Conservation (phyloP, 1,140 invertebrate genomes). For the Rhizoglyphus robini region DNA sequence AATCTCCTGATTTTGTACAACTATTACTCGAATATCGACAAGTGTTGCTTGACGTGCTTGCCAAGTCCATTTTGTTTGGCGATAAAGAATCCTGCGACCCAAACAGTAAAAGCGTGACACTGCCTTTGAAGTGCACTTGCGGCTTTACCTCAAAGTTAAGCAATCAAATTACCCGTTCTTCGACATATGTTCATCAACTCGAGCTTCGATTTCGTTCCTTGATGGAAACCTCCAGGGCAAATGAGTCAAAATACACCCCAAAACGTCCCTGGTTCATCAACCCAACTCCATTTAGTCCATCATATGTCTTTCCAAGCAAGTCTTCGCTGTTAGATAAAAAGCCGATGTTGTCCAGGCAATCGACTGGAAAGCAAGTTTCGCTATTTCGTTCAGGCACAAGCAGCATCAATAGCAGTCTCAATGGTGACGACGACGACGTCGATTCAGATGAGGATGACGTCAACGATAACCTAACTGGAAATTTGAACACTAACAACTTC, state of each 20-base stretch:
- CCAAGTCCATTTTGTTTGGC: neutral
- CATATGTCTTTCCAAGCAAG: neutral
- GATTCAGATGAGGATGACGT: neutral
- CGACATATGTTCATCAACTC: conserved; percentile 28
- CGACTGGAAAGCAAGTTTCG: neutral
- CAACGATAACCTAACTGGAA: neutral
- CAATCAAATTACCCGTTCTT: conserved; percentile 11
- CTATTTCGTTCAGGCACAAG: conserved; percentile 4
- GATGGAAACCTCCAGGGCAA: neutral
- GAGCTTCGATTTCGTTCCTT: conserved; percentile 27
- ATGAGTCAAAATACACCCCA: conserved; percentile 6
- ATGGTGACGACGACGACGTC: conserved; percentile 7
- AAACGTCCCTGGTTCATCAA: conserved; percentile 14
- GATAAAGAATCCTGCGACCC: neutral
- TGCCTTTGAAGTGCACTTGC: neutral
- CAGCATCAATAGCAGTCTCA: conserved; percentile 13
- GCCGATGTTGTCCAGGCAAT: neutral
- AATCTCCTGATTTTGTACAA: conserved; percentile 1
- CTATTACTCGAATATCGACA: conserved; percentile 13
- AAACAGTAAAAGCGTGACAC: neutral
- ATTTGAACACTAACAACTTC: neutral
- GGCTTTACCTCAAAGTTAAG: conserved; percentile 3
- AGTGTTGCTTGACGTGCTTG: conserved; percentile 7
- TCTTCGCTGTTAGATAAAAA: conserved; percentile 10
- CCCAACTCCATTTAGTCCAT: neutral